These are phyloP conservation scores for Cuculus canorus DNA, from an alignment of 2,797 vertebrate genomes.

Conservation along the genomic window DNA sequence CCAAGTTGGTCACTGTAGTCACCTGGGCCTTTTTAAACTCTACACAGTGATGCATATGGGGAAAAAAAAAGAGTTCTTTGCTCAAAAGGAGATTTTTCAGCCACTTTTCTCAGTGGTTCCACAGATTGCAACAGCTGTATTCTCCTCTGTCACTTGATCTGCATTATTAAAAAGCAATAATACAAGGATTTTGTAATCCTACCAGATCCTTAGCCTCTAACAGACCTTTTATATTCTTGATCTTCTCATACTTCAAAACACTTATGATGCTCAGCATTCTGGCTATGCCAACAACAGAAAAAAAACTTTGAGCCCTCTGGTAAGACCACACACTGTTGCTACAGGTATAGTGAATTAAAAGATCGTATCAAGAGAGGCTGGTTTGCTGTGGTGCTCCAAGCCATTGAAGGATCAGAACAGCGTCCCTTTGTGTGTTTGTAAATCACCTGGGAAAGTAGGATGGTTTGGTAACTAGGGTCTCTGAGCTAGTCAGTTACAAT, in stretches of 20 bases:
- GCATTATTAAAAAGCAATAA: constrained; percentile 11
- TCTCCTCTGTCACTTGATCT: neutral
- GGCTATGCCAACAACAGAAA: neutral
- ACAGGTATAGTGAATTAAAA: neutral
- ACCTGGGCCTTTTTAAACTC: neutral
- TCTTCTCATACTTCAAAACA: neutral
- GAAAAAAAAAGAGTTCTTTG: neutral
- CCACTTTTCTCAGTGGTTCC: neutral
- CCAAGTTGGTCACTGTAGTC: neutral
- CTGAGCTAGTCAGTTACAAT: neutral
- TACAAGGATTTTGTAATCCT: neutral
- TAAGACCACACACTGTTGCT: neutral
- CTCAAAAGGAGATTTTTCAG: neutral
- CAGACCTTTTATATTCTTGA: neutral
- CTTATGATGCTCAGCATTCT: neutral
- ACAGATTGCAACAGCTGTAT: neutral
- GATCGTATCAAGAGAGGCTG: neutral
- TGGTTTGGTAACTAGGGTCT: neutral
- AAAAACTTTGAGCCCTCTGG: neutral
- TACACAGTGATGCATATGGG: neutral
- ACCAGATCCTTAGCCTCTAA: neutral
- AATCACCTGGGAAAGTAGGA: neutral
- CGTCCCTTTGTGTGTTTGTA: neutral
- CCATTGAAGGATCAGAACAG: neutral
- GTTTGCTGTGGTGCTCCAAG: neutral